Evolutionary conservation across 2,888 invertebrate genomes (phyloP).

Genomic region (Argyresthia albistria): DNA sequence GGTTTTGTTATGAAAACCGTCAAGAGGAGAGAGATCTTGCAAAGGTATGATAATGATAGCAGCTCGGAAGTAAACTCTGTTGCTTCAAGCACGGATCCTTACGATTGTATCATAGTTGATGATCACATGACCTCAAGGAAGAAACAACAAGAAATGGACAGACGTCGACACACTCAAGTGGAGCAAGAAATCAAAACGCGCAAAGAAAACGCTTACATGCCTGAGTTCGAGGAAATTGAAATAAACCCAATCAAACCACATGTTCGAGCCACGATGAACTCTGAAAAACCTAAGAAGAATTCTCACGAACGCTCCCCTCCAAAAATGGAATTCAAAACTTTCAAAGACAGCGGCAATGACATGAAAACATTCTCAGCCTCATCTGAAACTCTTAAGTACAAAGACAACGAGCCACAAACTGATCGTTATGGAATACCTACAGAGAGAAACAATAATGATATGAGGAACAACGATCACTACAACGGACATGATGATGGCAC

Average conservation of each 20-base stretch:
- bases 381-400: constrained; percentile 63
- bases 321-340: constrained; percentile 67
- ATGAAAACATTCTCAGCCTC: constrained; percentile 65
- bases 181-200: constrained; percentile 53
- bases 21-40: constrained; percentile 80
- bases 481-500: constrained; percentile 60
- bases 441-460: constrained; percentile 50
- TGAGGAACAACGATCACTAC: constrained; percentile 43
- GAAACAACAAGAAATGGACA: constrained; percentile 49
- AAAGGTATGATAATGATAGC: constrained; percentile 77
- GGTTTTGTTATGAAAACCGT: constrained; percentile 80
- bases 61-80: constrained; percentile 77
- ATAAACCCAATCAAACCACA: constrained; percentile 64
- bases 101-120: constrained; percentile 88
- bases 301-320: constrained; percentile 53
- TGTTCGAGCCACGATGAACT: constrained; percentile 49
- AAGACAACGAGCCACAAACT: constrained; percentile 51
- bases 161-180: constrained; percentile 52
- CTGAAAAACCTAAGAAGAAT: constrained; percentile 52
- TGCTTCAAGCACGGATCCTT: constrained; percentile 80
- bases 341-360: constrained; percentile 64
- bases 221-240: constrained; percentile 66
- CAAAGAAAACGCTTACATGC: constrained; percentile 60
- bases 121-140: constrained; percentile 77
- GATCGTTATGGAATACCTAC: constrained; percentile 60